Evolutionary conservation across 2,888 invertebrate genomes (phyloP).

Genomic region (Dynastes tityus): DNA sequence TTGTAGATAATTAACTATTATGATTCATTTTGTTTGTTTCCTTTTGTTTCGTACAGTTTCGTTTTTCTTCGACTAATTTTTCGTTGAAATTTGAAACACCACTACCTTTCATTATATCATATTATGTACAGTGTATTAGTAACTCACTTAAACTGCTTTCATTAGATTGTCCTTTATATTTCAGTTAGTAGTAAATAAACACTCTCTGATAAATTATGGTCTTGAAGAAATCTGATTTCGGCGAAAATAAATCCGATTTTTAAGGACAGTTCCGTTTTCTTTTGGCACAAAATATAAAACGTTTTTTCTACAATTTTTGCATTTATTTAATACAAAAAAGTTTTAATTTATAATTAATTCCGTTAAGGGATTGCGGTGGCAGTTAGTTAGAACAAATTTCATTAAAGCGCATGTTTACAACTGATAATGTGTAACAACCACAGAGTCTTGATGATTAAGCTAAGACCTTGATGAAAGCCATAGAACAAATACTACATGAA

Average conservation of each 20-base stretch:
- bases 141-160: conserved; percentile 17
- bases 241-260: conserved; percentile 32
- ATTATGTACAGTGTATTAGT: conserved; percentile 37
- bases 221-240: conserved; percentile 31
- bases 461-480: no score
- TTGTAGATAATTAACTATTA: conserved; percentile 43
- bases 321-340: conserved; percentile 35
- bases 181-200: conserved; percentile 22
- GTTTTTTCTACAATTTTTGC: conserved; percentile 18
- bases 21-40: conserved; percentile 45
- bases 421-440: neutral
- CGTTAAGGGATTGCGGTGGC: conserved; percentile 24
- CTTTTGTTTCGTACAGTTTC: conserved; percentile 23
- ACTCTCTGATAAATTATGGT: conserved; percentile 17
- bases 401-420: conserved; percentile 5
- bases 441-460: conserved; percentile 1
- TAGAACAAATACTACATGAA: no score
- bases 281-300: conserved; percentile 54
- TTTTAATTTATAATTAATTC: conserved; percentile 2
- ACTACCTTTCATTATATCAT: conserved; percentile 57
- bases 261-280: conserved; percentile 20
- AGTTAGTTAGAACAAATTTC: neutral
- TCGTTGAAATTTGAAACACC: conserved; percentile 69
- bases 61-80: conserved; percentile 58
- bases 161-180: conserved; percentile 49